Percentiles rank a stretch among this genome's conserved stretches.
These are phyloP conservation scores for Perizoma affinitatum DNA, from an alignment of 2,888 invertebrate genomes.

Conservation along the genomic window DNA sequence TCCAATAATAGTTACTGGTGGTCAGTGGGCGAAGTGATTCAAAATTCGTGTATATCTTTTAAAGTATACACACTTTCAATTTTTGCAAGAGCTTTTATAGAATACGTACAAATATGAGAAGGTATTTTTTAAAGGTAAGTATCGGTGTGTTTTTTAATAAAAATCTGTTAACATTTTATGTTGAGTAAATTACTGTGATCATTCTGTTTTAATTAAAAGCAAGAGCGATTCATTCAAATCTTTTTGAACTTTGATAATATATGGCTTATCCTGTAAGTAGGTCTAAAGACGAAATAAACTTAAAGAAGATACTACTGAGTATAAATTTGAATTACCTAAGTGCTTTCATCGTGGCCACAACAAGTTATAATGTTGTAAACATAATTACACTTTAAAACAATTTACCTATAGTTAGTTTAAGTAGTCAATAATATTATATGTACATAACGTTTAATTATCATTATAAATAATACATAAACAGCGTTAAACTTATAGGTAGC, in stretches of 20 bases:
- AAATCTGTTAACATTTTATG: too few species aligned
- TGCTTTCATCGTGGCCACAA: slow-evolving; percentile 23
- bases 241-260: slow-evolving; percentile 9
- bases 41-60: slow-evolving; percentile 12
- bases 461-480: too few species aligned
- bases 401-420: too few species aligned
- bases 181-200: too few species aligned
- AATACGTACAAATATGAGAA: too few species aligned
- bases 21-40: slow-evolving; percentile 9
- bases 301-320: slow-evolving; percentile 5
- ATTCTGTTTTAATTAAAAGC: too few species aligned
- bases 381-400: too few species aligned
- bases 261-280: slow-evolving; percentile 9
- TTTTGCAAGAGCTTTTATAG: background rate
- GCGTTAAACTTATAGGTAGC: background rate
- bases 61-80: background rate
- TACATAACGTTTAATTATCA: background rate
- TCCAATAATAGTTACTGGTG: slow-evolving; percentile 16
- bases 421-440: background rate
- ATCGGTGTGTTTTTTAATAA: too few species aligned
- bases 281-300: slow-evolving; percentile 13
- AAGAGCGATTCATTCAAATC: too few species aligned
- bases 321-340: slow-evolving; percentile 12
- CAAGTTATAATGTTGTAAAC: background rate
- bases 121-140: background rate